Conservation (phyloP, 1,140 invertebrate species). For the Temnothorax curvispinosus region DNA sequence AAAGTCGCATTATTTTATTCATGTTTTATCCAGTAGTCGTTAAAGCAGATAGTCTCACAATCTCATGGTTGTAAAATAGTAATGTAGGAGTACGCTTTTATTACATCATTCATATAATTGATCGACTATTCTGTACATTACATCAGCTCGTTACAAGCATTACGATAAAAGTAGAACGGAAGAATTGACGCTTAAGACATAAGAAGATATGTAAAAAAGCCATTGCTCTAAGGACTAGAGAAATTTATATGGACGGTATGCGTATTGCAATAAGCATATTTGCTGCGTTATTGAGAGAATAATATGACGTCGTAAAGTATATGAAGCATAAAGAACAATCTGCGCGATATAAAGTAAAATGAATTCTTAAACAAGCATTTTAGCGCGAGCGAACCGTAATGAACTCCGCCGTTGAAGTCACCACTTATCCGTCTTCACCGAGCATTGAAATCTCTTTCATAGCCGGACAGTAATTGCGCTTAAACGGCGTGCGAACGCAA, state of each 20-base stretch:
- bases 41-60: not conserved
- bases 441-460: conserved; percentile 62
- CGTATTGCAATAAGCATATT: not conserved
- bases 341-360: conserved; percentile 24
- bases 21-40: not conserved
- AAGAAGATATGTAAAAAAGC: not conserved
- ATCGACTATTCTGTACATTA: not conserved
- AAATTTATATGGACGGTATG: not conserved
- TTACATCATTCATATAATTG: not conserved
- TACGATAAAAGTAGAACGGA: not conserved
- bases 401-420: conserved; percentile 64
- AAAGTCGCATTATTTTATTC: not conserved
- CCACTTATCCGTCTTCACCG: conserved; percentile 41
- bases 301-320: conserved; percentile 4
- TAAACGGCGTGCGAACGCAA: conserved; percentile 18
- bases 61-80: not conserved
- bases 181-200: not conserved
- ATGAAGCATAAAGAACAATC: conserved; percentile 27
- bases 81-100: not conserved
- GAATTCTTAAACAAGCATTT: conserved; percentile 31
- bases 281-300: not conserved
- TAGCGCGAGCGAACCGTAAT: conserved; percentile 41
- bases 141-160: not conserved
- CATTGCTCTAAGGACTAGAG: not conserved
- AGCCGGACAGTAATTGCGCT: conserved; percentile 37